phyloP scores from a whole-genome alignment of 2,888 invertebrate species.

The Amphimallon solstitiale region DNA sequence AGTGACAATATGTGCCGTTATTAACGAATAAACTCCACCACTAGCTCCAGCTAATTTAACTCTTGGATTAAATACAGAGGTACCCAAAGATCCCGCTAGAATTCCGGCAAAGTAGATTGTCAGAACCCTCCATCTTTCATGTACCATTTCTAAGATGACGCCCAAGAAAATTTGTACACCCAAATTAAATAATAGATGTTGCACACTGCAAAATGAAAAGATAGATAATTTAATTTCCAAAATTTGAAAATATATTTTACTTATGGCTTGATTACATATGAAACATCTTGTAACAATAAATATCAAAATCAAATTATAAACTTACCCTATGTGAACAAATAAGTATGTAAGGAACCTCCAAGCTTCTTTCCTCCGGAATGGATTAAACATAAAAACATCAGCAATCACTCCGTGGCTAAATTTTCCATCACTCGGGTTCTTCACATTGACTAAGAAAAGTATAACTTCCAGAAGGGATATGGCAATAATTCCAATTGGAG shows the following conservation, averaged over 20 bases:
- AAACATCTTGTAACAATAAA: no score
- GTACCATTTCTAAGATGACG: constrained; percentile 95
- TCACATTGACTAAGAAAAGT: constrained; percentile 66
- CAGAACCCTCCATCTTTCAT: constrained; percentile 92
- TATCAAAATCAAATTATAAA: constrained; percentile 32
- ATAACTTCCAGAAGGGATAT: constrained; percentile 89
- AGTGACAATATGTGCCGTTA: constrained; percentile 92
- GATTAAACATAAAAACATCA: constrained; percentile 87
- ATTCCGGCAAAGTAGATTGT: constrained; percentile 87
- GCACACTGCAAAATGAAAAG: constrained; percentile 68
- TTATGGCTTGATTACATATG: no score
- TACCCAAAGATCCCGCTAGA: constrained; percentile 84
- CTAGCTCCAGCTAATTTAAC: constrained; percentile 94
- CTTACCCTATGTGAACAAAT: constrained; percentile 94
- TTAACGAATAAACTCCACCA: constrained; percentile 93
- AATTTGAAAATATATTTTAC: background rate
- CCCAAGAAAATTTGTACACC: constrained; percentile 93
- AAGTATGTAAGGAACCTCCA: constrained; percentile 97
- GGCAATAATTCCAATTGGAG: constrained; percentile 90
- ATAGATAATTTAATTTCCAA: background rate
- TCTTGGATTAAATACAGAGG: constrained; percentile 80
- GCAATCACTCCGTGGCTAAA: constrained; percentile 77
- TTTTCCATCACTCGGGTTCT: constrained; percentile 50
- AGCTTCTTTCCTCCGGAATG: constrained; percentile 82
- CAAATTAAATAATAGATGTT: constrained; percentile 90